phyloP scores from a whole-genome alignment of 2,888 invertebrate genomes.

The Deilephila elpenor region DNA sequence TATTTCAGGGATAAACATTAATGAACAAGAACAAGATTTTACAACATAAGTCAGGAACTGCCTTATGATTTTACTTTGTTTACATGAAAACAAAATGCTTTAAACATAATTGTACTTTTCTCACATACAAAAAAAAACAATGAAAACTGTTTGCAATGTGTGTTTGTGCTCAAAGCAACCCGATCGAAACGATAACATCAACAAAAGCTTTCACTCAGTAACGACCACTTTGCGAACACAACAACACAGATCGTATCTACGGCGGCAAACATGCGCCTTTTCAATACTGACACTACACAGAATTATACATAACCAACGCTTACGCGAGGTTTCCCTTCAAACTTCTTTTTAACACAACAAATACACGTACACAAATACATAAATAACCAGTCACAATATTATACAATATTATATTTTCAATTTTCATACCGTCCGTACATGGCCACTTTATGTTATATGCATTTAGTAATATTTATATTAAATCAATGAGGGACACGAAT shows the following conservation, averaged over 20 bases:
- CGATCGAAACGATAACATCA: conserved; percentile 21
- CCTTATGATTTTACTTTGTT: too few species aligned
- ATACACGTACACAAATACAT: not conserved
- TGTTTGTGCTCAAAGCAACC: not conserved
- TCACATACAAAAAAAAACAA: not conserved
- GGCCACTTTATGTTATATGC: not conserved
- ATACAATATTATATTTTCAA: too few species aligned
- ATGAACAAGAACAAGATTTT: too few species aligned
- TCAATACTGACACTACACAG: not conserved
- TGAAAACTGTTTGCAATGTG: conserved; percentile 1
- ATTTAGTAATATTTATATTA: not conserved
- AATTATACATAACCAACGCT: not conserved
- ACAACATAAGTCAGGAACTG: too few species aligned
- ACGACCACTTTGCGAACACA: conserved; percentile 26
- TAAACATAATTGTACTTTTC: not conserved
- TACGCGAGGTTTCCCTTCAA: not conserved
- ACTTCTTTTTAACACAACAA: not conserved
- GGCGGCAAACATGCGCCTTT: conserved; percentile 16
- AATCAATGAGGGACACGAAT: not conserved
- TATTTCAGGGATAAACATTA: too few species aligned
- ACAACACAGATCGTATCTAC: conserved; percentile 19
- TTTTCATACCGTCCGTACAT: not conserved
- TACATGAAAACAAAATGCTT: not conserved
- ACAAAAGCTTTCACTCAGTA: conserved; percentile 25
- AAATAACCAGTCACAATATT: too few species aligned